phyloP scores from a whole-genome alignment of 2,888 invertebrate species.

The Tachystola acroxantha region DNA sequence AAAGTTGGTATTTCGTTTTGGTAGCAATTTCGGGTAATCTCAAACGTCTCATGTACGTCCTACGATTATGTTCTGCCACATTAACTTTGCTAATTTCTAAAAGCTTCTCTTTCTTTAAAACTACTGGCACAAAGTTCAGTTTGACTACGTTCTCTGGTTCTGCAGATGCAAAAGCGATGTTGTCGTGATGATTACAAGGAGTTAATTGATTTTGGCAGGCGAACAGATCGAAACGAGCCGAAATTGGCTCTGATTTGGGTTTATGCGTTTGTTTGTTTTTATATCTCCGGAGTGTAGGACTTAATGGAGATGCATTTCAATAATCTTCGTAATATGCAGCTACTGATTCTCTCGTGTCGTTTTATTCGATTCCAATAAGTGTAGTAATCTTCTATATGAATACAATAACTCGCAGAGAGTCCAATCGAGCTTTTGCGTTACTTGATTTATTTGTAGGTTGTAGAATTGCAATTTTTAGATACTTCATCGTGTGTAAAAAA shows the following conservation, averaged over 20 bases:
- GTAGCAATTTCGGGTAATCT: slow-evolving; percentile 67
- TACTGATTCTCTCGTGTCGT: slow-evolving; percentile 1
- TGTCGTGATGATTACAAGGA: slow-evolving; percentile 47
- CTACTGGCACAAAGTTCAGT: slow-evolving; percentile 13
- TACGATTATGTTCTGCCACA: slow-evolving; percentile 42
- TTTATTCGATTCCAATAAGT: not conserved
- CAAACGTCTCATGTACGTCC: slow-evolving; percentile 46
- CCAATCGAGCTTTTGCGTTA: too few species aligned
- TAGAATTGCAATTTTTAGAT: too few species aligned
- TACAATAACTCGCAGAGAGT: too few species aligned
- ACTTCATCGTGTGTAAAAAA: too few species aligned
- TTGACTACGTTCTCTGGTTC: slow-evolving; percentile 7
- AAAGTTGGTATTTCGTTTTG: slow-evolving; percentile 50
- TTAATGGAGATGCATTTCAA: slow-evolving; percentile 30
- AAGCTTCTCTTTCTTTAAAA: not conserved
- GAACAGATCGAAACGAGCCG: slow-evolving; percentile 45
- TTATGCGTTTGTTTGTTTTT: slow-evolving; percentile 42
- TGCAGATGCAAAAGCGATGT: slow-evolving; percentile 6
- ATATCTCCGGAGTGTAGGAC: slow-evolving; percentile 4
- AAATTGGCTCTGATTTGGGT: slow-evolving; percentile 42
- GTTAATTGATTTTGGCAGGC: slow-evolving; percentile 69
- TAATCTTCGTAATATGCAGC: slow-evolving; percentile 19
- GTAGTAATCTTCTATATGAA: too few species aligned
- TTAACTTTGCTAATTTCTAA: slow-evolving; percentile 10
- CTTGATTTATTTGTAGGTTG: too few species aligned